These are phyloP conservation scores for Melitaea athalia DNA, from an alignment of 2,888 invertebrate species.

Conservation along the genomic window DNA sequence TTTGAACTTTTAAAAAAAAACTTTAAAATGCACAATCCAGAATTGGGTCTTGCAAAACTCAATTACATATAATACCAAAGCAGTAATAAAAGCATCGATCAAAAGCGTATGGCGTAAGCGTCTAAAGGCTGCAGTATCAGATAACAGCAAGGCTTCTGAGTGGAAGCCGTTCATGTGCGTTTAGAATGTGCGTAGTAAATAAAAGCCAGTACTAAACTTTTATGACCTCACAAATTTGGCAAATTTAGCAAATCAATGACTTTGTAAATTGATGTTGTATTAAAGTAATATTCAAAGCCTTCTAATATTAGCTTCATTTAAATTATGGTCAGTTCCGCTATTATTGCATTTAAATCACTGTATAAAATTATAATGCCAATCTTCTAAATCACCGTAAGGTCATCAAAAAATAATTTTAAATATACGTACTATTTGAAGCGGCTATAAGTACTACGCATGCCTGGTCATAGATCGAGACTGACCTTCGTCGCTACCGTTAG, in stretches of 20 bases:
- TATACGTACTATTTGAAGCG: constrained; percentile 55
- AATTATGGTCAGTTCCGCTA: neutral
- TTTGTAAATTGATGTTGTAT: neutral
- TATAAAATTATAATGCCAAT: constrained; percentile 4
- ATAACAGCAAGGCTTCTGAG: constrained; percentile 37
- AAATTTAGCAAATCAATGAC: constrained; percentile 22
- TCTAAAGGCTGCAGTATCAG: constrained; percentile 59
- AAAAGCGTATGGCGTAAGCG: constrained; percentile 41
- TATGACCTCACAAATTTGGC: constrained; percentile 36
- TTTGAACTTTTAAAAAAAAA: neutral
- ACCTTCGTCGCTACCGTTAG: constrained; percentile 82
- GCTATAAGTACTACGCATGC: constrained; percentile 63
- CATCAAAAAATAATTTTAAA: constrained; percentile 5
- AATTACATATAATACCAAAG: constrained; percentile 3
- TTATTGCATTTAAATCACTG: neutral
- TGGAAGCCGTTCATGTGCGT: constrained; percentile 54
- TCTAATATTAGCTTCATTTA: too few relatives aligned
- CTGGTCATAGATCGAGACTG: constrained; percentile 71
- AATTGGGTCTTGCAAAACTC: constrained; percentile 5
- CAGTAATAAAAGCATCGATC: constrained; percentile 25
- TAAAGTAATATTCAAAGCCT: neutral
- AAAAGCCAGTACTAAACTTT: constrained; percentile 36
- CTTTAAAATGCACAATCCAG: constrained; percentile 1
- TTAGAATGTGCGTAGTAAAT: constrained; percentile 67
- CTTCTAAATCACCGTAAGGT: constrained; percentile 18